phyloP scores from a whole-genome alignment of 2,797 vertebrate species.

The Muraenolepis orangiensis region DNA sequence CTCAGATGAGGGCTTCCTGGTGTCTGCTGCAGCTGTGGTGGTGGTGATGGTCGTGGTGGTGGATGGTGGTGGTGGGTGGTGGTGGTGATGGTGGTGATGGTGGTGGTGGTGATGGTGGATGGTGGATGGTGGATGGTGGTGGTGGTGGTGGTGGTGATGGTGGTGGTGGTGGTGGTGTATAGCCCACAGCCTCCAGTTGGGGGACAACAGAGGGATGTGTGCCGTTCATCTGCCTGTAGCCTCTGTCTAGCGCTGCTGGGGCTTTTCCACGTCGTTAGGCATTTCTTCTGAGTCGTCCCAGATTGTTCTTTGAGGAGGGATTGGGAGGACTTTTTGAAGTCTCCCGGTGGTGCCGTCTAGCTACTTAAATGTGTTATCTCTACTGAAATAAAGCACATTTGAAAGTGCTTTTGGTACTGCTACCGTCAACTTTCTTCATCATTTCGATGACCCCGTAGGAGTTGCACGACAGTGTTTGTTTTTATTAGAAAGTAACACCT shows the following conservation, averaged over 20 bases:
- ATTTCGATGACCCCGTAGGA: constrained; percentile 1
- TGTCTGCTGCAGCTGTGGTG: constrained; percentile 30
- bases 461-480: constrained; percentile 16
- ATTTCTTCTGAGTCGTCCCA: not conserved
- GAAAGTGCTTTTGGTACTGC: not conserved
- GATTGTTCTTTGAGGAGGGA: not conserved
- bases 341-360: not conserved
- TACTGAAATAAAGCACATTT: not conserved
- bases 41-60: too few relatives aligned
- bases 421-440: constrained; percentile 1
- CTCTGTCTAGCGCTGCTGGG: not conserved
- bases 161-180: too few relatives aligned
- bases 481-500: constrained; percentile 43
- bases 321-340: not conserved
- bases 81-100: too few relatives aligned
- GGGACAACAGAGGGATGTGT: not conserved
- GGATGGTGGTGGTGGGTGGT: too few relatives aligned
- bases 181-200: not conserved
- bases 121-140: too few relatives aligned
- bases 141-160: too few relatives aligned
- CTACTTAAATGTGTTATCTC: too few relatives aligned
- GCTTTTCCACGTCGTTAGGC: not conserved
- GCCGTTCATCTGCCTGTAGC: not conserved
- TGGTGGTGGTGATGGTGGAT: too few relatives aligned
- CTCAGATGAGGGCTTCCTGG: not conserved